phyloP scores from a whole-genome alignment of 2,113 vertebrate species.

The Plecturocebus donacophilus region DNA sequence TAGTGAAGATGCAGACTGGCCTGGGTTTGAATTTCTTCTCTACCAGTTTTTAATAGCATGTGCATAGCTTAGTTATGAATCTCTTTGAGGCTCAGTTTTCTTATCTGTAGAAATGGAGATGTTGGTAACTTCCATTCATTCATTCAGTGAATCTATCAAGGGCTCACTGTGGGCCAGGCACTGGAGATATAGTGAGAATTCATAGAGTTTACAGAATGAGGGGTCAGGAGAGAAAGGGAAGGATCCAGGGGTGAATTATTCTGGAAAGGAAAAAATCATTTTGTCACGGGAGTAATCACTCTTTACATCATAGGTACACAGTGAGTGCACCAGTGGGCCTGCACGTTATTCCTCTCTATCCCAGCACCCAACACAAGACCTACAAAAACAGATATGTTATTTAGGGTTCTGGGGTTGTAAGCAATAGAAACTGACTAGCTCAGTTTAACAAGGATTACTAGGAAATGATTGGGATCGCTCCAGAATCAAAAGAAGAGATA shows the following conservation, averaged over 20 bases:
- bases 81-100: not conserved
- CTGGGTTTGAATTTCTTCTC: not conserved
- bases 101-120: not conserved
- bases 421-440: not conserved
- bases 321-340: not conserved
- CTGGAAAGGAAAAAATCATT: constrained; percentile 16
- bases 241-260: not conserved
- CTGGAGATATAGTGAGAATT: not conserved
- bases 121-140: not conserved
- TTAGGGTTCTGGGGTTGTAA: not conserved
- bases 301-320: not conserved
- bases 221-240: not conserved
- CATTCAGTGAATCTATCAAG: not conserved
- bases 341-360: not conserved
- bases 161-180: not conserved
- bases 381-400: not conserved
- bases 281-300: not conserved
- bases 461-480: not conserved
- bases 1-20: not conserved
- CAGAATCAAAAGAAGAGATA: not conserved
- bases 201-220: not conserved
- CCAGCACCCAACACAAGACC: not conserved
- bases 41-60: not conserved
- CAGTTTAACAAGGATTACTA: not conserved
- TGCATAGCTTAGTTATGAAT: not conserved